Evolutionary conservation across 92 coral and sea anemone species (phyloP), one percentile per base, ranked within the genome.

Genomic region (Epizoanthus scotinus): DNA sequence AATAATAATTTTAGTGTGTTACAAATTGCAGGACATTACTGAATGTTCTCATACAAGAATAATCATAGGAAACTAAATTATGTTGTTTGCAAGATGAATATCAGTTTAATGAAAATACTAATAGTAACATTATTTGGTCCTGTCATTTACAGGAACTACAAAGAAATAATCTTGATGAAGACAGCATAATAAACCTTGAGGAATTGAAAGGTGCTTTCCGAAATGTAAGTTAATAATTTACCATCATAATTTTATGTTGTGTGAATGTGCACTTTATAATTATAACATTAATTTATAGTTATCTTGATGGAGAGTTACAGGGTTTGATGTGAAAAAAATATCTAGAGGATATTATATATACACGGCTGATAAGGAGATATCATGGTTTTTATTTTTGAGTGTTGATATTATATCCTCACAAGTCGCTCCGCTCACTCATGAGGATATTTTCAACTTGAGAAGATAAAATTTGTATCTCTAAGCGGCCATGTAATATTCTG

Each of bases 81-180:
- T 31, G 26, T 31, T 38, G 15, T 22, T 28, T 18, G 28, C 40
- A 31, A 26, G 79, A 31, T 73, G 40, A 25, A 2, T 73, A 8
- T 12, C 31, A 10, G 12, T 8, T 18, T 31, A 17, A 7, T n/a
- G 27, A 56, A 24, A 15, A 26, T 22, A 40, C 13, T 44, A 34
- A 26, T 47, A 72, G 47, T n/a, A 25, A 19, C n/a, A n/a, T n/a
- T 72, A 44, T 72, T 52, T 36, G 56, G 40, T 27, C 59, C 1
- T 71, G 22, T 40, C 28, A 62, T 34, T 73, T 86, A 7, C 85
- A 95, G 99, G 99, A 95, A 70, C 79, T 95, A 54, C 98, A 95
- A 82, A 87, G 94, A 78, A 95, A 95, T 75, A 95, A 95, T 81
- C 89, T 95, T 57, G 99, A 95, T 67, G 95, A 93, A 86, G 99